These are phyloP conservation scores for Lycopodina hypogea DNA, from an alignment of 37 sponge, comb jelly and placozoan genomes.

Conservation along the genomic window DNA sequence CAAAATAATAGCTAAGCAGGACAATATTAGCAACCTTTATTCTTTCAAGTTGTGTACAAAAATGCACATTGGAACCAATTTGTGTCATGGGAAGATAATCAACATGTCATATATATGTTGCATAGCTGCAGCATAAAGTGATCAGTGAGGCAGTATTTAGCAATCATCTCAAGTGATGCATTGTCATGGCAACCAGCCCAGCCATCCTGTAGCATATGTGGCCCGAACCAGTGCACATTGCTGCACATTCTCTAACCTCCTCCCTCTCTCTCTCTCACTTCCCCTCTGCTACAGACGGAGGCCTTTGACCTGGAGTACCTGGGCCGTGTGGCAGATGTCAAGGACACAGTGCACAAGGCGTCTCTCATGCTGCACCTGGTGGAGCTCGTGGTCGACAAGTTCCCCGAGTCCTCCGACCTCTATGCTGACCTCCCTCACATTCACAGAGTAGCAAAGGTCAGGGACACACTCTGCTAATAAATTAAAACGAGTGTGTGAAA, in stretches of 20 bases:
- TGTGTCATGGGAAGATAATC: too few relatives aligned
- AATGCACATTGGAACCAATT: neutral
- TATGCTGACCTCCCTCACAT: slow-evolving; percentile 72
- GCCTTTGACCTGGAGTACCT: slow-evolving; percentile 88
- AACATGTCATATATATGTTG: too few relatives aligned
- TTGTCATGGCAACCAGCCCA: neutral
- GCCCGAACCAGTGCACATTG: too few relatives aligned
- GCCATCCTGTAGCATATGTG: too few relatives aligned
- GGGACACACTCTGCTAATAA: neutral
- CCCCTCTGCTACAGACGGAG: slow-evolving; percentile 42
- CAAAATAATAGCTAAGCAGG: too few relatives aligned
- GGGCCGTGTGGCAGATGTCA: slow-evolving; percentile 73
- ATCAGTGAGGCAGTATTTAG: too few relatives aligned
- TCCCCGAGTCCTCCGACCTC: slow-evolving; percentile 76
- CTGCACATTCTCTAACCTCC: too few relatives aligned
- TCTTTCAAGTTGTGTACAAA: too few relatives aligned
- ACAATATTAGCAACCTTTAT: too few relatives aligned
- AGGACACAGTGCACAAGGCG: slow-evolving; percentile 88
- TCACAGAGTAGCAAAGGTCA: slow-evolving; percentile 80
- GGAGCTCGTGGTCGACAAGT: slow-evolving; percentile 78
- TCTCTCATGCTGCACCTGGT: slow-evolving; percentile 84
- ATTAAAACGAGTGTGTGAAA: neutral
- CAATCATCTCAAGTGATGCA: too few relatives aligned
- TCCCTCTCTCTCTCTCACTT: neutral
- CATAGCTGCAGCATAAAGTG: too few relatives aligned